A percentile compares a stretch with the other conserved stretches of the same genome.
Conservation (phyloP, 1,140 invertebrate species). For the Apis laboriosa region DNA sequence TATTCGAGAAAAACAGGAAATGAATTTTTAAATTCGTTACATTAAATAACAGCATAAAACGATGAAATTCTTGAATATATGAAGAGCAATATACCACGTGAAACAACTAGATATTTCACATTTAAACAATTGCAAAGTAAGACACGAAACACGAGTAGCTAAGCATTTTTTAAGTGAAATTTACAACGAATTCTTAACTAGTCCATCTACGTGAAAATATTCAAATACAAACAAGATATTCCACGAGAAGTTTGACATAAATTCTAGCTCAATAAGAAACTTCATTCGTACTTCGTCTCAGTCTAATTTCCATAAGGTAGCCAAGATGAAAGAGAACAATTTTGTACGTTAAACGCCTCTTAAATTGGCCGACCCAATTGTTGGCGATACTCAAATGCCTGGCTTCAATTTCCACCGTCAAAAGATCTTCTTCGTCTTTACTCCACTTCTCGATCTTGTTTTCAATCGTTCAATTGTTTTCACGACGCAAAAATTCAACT, state of each 20-base stretch:
- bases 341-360: neutral
- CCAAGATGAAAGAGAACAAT: neutral
- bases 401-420: neutral
- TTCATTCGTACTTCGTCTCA: neutral
- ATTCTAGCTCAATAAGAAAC: too few species aligned
- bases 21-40: neutral
- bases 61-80: neutral
- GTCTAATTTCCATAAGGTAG: constrained; percentile 4
- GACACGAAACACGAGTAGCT: constrained; percentile 18
- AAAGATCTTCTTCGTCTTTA: neutral
- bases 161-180: constrained; percentile 46
- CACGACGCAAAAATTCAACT: neutral
- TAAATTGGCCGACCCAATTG: constrained; percentile 17
- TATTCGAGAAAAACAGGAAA: neutral
- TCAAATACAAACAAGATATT: neutral
- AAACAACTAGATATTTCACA: neutral
- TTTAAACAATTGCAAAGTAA: neutral
- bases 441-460: neutral
- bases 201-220: neutral
- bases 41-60: too few species aligned
- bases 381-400: neutral
- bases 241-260: too few species aligned
- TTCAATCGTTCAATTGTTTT: neutral
- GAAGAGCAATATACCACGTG: neutral
- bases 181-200: constrained; percentile 1